Conservation (phyloP, 35 echinoderm and acorn worm species). For the Hemicentrotus pulcherrimus region DNA sequence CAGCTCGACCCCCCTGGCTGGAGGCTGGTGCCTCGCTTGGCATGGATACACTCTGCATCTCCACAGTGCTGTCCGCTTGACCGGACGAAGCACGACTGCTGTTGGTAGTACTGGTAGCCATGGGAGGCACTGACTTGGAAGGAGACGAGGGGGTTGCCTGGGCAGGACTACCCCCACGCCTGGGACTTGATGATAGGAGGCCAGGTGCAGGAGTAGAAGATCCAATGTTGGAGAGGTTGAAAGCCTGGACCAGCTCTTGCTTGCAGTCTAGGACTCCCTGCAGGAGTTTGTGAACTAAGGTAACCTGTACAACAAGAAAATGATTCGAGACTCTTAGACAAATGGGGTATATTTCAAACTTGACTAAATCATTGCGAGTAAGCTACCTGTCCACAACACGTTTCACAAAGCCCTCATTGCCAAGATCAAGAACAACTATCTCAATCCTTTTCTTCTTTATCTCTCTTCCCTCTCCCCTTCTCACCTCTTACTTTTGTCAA, state of each 20-base stretch:
- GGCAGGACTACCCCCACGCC: neutral
- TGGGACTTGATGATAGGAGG: conserved; percentile 24
- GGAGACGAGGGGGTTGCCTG: conserved; percentile 19
- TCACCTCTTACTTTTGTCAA: too few species aligned
- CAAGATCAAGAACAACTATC: too few species aligned
- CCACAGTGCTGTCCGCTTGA: conserved; percentile 59
- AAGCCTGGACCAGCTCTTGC: neutral
- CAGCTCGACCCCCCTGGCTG: conserved; percentile 4
- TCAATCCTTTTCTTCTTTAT: too few species aligned
- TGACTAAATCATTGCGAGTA: too few species aligned
- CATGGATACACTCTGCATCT: conserved; percentile 45
- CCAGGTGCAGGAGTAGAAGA: neutral
- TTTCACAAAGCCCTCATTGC: too few species aligned
- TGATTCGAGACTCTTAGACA: too few species aligned
- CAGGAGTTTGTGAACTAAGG: conserved; percentile 39
- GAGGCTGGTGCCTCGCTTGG: neutral
- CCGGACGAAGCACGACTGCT: conserved; percentile 86
- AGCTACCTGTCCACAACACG: too few species aligned
- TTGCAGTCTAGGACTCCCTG: neutral
- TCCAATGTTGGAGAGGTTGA: neutral
- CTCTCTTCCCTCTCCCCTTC: too few species aligned
- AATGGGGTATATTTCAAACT: too few species aligned
- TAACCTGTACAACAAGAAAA: conserved; percentile 27
- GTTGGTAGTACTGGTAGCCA: conserved; percentile 57
- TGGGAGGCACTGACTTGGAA: conserved; percentile 39